A percentile compares a stretch with the other conserved stretches of the same genome.
These are phyloP conservation scores for Malurus elegans DNA, from an alignment of 2,113 vertebrate genomes.

Conservation along the genomic window DNA sequence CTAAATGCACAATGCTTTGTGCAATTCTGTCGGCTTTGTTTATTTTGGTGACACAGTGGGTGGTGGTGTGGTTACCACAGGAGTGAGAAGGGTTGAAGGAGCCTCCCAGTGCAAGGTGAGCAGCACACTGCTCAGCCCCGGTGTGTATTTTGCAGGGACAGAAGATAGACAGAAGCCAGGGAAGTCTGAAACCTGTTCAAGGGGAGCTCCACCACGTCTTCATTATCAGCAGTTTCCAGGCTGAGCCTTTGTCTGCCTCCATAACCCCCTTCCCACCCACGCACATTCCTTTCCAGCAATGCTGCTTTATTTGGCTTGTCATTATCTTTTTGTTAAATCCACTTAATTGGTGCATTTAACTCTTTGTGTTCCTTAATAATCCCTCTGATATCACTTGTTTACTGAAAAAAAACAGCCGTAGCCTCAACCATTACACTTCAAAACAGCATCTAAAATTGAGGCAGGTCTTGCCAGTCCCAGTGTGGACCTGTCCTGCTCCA, in stretches of 20 bases:
- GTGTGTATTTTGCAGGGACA: accelerated
- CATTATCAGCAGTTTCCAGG: constrained; percentile 2
- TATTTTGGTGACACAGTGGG: neutral
- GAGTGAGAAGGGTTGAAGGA: neutral
- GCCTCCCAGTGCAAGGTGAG: neutral
- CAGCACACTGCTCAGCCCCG: accelerated
- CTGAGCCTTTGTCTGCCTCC: neutral
- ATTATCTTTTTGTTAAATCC: constrained; percentile 28
- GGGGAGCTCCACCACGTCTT: neutral
- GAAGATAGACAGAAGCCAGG: neutral
- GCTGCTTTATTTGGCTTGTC: constrained; percentile 45
- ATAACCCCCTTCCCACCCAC: constrained; percentile 45
- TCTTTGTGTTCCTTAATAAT: neutral
- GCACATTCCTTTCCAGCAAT: constrained; percentile 44
- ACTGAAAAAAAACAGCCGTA: neutral
- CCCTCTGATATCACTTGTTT: neutral
- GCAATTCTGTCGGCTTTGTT: neutral
- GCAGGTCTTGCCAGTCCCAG: neutral
- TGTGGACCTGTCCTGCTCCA: accelerated
- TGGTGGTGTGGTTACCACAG: neutral
- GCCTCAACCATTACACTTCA: neutral
- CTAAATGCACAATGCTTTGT: accelerated
- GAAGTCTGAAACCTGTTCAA: neutral
- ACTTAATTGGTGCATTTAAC: constrained; percentile 46
- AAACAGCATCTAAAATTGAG: neutral